These are phyloP conservation scores for Tympanuchus pallidicinctus DNA, from an alignment of 2,113 vertebrate species.

Conservation along the genomic window DNA sequence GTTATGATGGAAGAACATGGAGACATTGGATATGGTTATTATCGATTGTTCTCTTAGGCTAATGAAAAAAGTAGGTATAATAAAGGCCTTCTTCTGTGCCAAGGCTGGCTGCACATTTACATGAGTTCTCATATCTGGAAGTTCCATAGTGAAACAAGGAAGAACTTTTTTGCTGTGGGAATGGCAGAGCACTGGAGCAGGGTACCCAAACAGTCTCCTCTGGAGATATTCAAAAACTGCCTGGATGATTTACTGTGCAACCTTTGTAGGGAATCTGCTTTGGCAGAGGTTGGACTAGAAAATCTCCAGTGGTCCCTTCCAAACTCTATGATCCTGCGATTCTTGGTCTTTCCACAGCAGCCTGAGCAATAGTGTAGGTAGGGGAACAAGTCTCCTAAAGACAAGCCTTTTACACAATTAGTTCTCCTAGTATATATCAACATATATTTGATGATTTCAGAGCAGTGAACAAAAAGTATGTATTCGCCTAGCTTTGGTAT, in stretches of 20 bases:
- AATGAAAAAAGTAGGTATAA: neutral
- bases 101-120: neutral
- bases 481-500: neutral
- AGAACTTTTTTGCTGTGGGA: no score
- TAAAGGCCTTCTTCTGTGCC: neutral
- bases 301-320: no score
- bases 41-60: neutral
- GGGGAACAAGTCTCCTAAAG: fast-evolving
- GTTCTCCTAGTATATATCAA: neutral
- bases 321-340: no score
- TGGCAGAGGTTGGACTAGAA: no score
- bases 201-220: no score
- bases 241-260: no score
- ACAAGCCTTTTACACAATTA: neutral
- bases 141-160: no score
- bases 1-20: neutral
- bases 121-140: no score
- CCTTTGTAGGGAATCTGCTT: no score
- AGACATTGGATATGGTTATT: neutral
- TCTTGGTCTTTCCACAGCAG: neutral
- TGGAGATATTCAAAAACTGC: no score
- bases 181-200: no score
- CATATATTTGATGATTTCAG: neutral
- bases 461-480: neutral
- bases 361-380: neutral